Percentiles rank a stretch among this genome's conserved stretches.
These are phyloP conservation scores for Heteromormyrus szaboi DNA, from an alignment of 2,797 vertebrate species.

Conservation along the genomic window DNA sequence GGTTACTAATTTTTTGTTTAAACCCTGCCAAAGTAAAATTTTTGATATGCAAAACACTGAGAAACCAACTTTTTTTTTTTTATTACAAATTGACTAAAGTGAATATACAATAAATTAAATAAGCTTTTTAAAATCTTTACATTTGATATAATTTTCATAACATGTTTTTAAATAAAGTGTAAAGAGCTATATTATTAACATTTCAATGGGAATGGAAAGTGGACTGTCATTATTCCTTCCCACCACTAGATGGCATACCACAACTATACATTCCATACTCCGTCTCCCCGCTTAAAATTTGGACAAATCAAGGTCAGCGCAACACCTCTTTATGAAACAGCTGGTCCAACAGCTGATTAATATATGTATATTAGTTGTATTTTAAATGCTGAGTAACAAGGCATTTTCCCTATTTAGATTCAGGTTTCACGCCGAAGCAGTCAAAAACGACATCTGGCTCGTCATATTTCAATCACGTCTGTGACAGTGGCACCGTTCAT, in stretches of 20 bases:
- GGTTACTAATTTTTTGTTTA: neutral
- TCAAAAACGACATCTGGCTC: neutral
- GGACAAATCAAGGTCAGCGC: constrained; percentile 11
- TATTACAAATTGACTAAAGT: neutral
- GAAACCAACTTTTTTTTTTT: neutral
- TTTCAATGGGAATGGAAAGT: neutral
- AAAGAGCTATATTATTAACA: neutral
- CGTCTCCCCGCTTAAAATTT: neutral
- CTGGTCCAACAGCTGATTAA: neutral
- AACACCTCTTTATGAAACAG: neutral
- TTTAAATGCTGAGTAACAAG: neutral
- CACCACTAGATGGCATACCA: constrained; percentile 17
- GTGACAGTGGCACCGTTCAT: neutral
- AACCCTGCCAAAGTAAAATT: neutral
- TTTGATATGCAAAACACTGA: neutral
- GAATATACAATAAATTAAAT: neutral
- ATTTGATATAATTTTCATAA: neutral
- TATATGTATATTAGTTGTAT: neutral
- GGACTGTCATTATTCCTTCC: neutral
- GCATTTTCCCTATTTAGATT: neutral
- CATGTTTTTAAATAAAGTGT: neutral
- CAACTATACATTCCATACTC: neutral
- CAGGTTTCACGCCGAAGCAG: neutral
- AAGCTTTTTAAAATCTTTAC: neutral
- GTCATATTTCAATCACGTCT: neutral